A percentile compares a stretch with the other conserved stretches of the same genome.
Conservation (phyloP, 2,888 invertebrate genomes). For the Callyntrura guangdongensis region DNA sequence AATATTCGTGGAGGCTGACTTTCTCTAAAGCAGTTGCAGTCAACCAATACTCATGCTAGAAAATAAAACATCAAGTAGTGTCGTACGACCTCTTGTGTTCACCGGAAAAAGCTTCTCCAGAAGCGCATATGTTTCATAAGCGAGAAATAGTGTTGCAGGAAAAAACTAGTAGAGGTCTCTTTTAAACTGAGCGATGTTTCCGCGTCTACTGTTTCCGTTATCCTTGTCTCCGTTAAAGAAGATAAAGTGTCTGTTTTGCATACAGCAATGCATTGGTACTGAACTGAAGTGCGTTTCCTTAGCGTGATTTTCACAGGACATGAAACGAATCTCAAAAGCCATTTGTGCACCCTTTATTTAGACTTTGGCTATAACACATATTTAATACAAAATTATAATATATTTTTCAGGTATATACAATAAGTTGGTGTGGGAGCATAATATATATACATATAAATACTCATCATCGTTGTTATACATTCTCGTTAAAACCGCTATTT, state of each 20-base stretch:
- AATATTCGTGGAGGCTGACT: not conserved
- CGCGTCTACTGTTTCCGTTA: no score
- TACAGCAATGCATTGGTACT: no score
- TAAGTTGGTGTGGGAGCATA: no score
- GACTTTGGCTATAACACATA: not conserved
- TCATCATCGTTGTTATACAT: not conserved
- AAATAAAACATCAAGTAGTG: not conserved
- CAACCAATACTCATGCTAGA: conserved; percentile 38
- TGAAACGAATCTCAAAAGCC: no score
- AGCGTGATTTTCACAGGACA: not conserved
- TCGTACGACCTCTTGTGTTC: not conserved
- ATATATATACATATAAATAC: no score
- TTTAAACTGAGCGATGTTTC: no score
- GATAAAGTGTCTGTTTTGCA: not conserved
- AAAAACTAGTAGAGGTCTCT: no score
- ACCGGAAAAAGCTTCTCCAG: not conserved
- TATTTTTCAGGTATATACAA: not conserved
- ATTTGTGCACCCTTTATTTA: no score
- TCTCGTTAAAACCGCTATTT: not conserved
- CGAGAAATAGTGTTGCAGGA: not conserved
- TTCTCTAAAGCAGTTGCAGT: conserved; percentile 32
- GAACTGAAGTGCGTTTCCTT: not conserved
- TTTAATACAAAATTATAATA: not conserved
- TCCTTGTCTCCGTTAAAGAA: not conserved
- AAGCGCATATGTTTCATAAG: not conserved